phyloP scores from a whole-genome alignment of 2,888 invertebrate genomes.

The Meteorus colon region DNA sequence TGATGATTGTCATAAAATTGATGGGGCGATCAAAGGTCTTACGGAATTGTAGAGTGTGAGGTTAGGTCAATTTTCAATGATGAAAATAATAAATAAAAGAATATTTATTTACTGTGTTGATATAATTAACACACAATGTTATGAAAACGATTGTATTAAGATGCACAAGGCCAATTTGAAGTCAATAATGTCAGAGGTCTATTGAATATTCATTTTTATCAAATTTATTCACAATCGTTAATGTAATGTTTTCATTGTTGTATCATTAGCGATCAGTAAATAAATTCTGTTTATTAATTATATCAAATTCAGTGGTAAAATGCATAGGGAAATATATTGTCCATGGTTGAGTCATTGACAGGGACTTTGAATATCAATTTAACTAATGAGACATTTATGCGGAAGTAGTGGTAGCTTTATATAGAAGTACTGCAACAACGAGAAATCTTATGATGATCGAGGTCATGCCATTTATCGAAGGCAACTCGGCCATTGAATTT shows the following conservation, averaged over 20 bases:
- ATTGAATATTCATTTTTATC: neutral
- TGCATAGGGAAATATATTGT: neutral
- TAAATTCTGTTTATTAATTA: neutral
- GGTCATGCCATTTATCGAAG: conserved; percentile 23
- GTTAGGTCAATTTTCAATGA: conserved; percentile 3
- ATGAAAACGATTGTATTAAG: neutral
- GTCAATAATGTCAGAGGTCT: neutral
- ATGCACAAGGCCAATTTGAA: neutral
- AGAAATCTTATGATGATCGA: conserved; percentile 22
- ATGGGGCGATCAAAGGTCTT: conserved; percentile 20
- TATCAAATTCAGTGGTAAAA: neutral
- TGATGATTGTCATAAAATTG: neutral
- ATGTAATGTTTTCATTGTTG: neutral
- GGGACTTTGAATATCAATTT: neutral
- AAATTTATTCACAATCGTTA: neutral
- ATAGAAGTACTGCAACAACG: neutral
- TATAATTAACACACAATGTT: conserved; percentile 29
- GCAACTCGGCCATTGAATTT: conserved; percentile 21
- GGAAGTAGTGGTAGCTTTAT: conserved; percentile 13
- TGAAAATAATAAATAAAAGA: neutral
- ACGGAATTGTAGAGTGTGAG: neutral
- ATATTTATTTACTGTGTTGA: neutral
- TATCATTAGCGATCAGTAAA: neutral
- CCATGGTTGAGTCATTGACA: neutral
- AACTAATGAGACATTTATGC: conserved; percentile 10